These are phyloP conservation scores for Temnothorax rugatulus DNA, from an alignment of 2,888 invertebrate genomes.

Conservation along the genomic window DNA sequence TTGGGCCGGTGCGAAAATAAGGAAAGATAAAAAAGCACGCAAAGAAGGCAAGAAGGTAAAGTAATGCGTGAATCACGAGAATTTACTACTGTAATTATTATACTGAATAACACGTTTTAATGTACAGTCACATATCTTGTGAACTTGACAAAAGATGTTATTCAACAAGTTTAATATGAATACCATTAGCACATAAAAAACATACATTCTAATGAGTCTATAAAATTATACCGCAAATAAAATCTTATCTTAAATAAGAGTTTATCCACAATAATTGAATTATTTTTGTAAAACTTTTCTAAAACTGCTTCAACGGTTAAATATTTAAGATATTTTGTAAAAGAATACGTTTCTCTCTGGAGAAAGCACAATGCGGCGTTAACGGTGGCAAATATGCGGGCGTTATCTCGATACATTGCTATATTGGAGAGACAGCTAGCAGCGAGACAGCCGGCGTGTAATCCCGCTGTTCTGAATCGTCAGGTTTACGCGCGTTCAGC, in stretches of 20 bases:
- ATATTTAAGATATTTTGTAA: neutral
- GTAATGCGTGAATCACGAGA: neutral
- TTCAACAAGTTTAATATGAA: neutral
- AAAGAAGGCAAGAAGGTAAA: neutral
- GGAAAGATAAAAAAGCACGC: neutral
- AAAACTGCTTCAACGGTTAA: neutral
- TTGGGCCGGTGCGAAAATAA: conserved; percentile 28
- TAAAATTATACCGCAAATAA: neutral
- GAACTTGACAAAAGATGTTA: neutral
- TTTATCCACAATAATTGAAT: neutral
- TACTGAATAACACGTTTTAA: neutral
- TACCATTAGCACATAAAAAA: neutral
- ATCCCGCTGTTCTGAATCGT: conserved; percentile 44
- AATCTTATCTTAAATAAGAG: neutral
- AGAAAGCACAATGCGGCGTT: neutral
- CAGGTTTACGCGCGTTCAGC: conserved; percentile 63
- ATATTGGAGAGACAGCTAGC: neutral
- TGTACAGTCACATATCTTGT: conserved; percentile 4
- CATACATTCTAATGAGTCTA: neutral
- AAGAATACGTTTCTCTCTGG: neutral
- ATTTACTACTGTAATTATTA: neutral
- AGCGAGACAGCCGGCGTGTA: conserved; percentile 29
- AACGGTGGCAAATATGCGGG: neutral
- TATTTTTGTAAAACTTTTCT: neutral
- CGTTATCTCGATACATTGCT: conserved; percentile 7